These are phyloP conservation scores for Chionoecetes opilio DNA, from an alignment of 1,140 invertebrate species.

Conservation along the genomic window DNA sequence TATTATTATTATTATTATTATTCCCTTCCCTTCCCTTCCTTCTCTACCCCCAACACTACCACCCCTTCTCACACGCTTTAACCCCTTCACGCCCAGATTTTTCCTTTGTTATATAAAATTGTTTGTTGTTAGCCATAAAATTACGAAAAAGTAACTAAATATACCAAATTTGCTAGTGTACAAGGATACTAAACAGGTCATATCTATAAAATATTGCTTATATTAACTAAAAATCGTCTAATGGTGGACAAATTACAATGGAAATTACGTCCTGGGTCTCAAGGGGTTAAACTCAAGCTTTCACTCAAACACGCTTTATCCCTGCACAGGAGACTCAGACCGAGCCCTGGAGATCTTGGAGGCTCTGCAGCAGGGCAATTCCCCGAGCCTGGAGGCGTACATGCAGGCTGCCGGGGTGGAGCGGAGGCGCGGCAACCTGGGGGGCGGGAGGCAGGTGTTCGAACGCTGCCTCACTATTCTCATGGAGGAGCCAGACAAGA, in stretches of 20 bases:
- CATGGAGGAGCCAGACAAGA: slow-evolving; percentile 87
- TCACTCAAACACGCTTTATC: not conserved
- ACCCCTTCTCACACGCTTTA: not conserved
- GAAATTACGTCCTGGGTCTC: too few relatives aligned
- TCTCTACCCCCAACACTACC: not conserved
- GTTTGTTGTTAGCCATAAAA: too few relatives aligned
- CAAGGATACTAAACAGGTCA: too few relatives aligned
- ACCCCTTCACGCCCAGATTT: not conserved
- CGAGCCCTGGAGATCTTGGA: slow-evolving; percentile 92
- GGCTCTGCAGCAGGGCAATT: slow-evolving; percentile 92
- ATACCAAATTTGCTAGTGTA: too few relatives aligned
- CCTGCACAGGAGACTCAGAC: slow-evolving; percentile 84
- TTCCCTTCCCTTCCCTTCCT: not conserved
- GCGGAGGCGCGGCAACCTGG: slow-evolving; percentile 90
- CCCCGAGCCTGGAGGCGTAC: slow-evolving; percentile 90
- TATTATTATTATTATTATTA: too few relatives aligned
- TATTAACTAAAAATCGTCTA: too few relatives aligned
- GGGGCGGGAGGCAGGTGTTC: slow-evolving; percentile 91
- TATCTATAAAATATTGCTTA: too few relatives aligned
- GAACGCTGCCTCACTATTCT: slow-evolving; percentile 91
- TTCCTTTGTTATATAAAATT: too few relatives aligned
- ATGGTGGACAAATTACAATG: too few relatives aligned
- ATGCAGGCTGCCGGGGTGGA: slow-evolving; percentile 93
- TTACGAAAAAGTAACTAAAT: too few relatives aligned
- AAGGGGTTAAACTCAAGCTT: too few relatives aligned